phyloP scores from a whole-genome alignment of 2,113 vertebrate species.

The Bubo blakistoni region DNA sequence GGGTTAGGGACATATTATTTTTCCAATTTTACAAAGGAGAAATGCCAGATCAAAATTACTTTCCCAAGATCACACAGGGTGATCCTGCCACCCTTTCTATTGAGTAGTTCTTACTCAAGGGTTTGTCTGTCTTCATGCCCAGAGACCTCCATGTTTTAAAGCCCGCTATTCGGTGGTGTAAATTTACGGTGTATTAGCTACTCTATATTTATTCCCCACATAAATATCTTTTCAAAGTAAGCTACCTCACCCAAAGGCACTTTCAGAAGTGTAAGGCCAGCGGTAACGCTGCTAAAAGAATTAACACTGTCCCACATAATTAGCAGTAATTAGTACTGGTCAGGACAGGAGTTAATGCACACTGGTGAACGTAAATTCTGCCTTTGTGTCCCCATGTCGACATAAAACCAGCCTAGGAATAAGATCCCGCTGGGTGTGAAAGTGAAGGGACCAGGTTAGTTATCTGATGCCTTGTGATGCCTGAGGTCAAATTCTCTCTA shows the following conservation, averaged over 20 bases:
- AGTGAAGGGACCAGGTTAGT: not conserved
- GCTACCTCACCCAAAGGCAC: conserved; percentile 47
- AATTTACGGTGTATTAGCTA: conserved; percentile 28
- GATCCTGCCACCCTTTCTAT: conserved; percentile 55
- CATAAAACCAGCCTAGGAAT: not conserved
- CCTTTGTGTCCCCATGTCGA: not conserved
- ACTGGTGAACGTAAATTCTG: conserved; percentile 18
- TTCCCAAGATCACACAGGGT: conserved; percentile 24
- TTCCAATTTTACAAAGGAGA: not conserved
- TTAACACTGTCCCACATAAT: conserved; percentile 58
- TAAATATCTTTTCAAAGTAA: conserved; percentile 49
- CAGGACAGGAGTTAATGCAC: conserved; percentile 57
- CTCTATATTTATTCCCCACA: conserved; percentile 38
- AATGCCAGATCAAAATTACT: conserved; percentile 54
- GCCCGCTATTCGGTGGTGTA: not conserved
- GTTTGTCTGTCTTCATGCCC: not conserved
- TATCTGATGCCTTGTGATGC: not conserved
- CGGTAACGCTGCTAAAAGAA: not conserved
- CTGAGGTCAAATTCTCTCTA: not conserved
- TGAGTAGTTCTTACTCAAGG: conserved; percentile 15
- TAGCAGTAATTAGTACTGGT: conserved; percentile 27
- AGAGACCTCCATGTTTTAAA: not conserved
- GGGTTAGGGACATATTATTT: not conserved
- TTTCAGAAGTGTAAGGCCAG: conserved; percentile 52
- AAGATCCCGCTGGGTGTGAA: not conserved